Conservation (phyloP, 1,140 invertebrate genomes). For the Eumaeus atala region DNA sequence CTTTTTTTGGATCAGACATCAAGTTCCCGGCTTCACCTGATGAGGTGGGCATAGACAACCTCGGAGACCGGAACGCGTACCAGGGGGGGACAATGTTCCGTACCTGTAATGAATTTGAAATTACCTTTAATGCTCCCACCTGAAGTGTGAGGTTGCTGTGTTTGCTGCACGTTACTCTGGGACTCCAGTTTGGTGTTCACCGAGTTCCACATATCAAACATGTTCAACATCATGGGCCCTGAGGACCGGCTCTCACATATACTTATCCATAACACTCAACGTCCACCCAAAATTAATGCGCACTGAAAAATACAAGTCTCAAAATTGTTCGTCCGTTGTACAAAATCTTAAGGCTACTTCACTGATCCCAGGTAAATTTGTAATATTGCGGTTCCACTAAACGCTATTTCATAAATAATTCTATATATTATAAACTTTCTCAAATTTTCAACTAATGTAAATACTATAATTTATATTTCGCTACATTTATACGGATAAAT, state of each 20-base stretch:
- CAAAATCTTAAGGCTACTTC: slow-evolving; percentile 58
- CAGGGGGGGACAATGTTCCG: background rate
- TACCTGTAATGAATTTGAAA: slow-evolving; percentile 47
- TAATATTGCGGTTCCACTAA: slow-evolving; percentile 44
- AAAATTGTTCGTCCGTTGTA: slow-evolving; percentile 63
- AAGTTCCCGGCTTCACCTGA: no score
- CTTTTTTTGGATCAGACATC: no score
- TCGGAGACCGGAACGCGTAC: no score
- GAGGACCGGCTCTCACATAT: slow-evolving; percentile 38
- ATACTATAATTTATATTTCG: slow-evolving; percentile 60
- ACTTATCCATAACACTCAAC: slow-evolving; percentile 41
- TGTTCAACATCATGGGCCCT: slow-evolving; percentile 75
- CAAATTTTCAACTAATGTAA: slow-evolving; percentile 73
- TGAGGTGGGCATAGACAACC: no score
- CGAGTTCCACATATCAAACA: slow-evolving; percentile 92
- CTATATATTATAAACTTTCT: slow-evolving; percentile 68
- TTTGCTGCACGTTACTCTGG: slow-evolving; percentile 78
- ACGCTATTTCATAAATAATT: slow-evolving; percentile 36
- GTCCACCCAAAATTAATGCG: slow-evolving; percentile 42
- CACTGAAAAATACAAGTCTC: slow-evolving; percentile 49
- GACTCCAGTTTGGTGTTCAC: slow-evolving; percentile 87
- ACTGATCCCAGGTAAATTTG: slow-evolving; percentile 63
- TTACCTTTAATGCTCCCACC: slow-evolving; percentile 91
- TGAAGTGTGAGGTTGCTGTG: slow-evolving; percentile 83
- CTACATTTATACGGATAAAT: slow-evolving; percentile 62